These are phyloP conservation scores for Sphaerophoria rueppellii DNA, from an alignment of 2,888 invertebrate species.

Conservation along the genomic window DNA sequence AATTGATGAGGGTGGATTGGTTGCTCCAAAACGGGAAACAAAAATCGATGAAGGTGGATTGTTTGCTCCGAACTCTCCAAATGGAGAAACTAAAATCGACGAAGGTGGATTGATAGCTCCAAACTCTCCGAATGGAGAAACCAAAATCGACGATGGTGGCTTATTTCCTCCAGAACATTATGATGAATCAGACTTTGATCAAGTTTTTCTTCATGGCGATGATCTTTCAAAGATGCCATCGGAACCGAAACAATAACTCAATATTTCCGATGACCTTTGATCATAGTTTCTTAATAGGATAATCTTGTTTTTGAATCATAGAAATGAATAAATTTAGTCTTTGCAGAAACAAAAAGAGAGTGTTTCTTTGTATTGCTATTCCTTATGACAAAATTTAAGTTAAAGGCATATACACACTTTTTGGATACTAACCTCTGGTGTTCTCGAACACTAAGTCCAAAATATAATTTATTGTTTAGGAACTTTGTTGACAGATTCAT, in stretches of 20 bases:
- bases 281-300: not conserved
- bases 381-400: no score
- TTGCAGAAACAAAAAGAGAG: no score
- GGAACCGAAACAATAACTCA: not conserved
- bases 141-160: not conserved
- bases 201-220: not conserved
- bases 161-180: not conserved
- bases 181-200: not conserved
- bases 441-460: no score
- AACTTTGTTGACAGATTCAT: no score
- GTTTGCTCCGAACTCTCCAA: not conserved
- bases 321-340: no score
- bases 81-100: not conserved
- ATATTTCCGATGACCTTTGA: not conserved
- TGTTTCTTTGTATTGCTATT: no score
- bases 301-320: no score
- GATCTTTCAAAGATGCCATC: not conserved
- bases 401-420: no score
- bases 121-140: not conserved
- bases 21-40: not conserved
- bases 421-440: no score
- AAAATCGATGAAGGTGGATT: not conserved
- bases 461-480: no score
- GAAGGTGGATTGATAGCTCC: slow-evolving; percentile 3
- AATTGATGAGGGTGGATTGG: slow-evolving; percentile 15